Evolutionary conservation across 2,113 vertebrate species (phyloP).

Genomic region (Merops nubicus): DNA sequence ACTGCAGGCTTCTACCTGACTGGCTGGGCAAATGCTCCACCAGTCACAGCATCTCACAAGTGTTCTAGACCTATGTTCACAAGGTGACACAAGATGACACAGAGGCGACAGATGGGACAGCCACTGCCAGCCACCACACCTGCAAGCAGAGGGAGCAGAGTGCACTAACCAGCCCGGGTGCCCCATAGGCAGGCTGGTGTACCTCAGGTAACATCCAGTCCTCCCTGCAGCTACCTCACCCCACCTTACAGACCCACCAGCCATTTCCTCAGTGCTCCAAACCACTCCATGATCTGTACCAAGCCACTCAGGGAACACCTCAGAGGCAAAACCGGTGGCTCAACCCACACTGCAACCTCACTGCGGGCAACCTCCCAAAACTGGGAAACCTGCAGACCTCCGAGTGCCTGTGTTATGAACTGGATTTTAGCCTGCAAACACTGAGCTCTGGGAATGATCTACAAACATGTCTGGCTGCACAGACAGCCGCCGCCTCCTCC

Average conservation of each 20-base stretch:
- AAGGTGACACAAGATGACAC: not conserved
- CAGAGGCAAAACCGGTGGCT: accelerated
- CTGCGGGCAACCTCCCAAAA: not conserved
- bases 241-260: not conserved
- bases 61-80: accelerated
- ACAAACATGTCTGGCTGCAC: not conserved
- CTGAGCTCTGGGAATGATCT: not conserved
- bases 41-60: not conserved
- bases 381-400: not conserved
- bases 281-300: not conserved
- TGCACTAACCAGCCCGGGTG: accelerated
- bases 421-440: not conserved
- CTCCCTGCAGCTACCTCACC: not conserved
- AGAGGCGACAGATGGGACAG: not conserved
- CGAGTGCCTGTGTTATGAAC: not conserved
- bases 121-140: not conserved
- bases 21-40: not conserved
- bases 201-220: not conserved
- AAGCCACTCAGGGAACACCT: too few species aligned
- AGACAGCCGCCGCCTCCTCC: not conserved
- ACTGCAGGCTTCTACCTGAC: not conserved
- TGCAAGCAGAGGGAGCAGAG: not conserved
- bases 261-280: accelerated
- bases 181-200: not conserved
- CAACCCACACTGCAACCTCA: not conserved